Evolutionary conservation across 2,888 invertebrate genomes (phyloP).

Genomic region (Drosophila hamatofila): DNA sequence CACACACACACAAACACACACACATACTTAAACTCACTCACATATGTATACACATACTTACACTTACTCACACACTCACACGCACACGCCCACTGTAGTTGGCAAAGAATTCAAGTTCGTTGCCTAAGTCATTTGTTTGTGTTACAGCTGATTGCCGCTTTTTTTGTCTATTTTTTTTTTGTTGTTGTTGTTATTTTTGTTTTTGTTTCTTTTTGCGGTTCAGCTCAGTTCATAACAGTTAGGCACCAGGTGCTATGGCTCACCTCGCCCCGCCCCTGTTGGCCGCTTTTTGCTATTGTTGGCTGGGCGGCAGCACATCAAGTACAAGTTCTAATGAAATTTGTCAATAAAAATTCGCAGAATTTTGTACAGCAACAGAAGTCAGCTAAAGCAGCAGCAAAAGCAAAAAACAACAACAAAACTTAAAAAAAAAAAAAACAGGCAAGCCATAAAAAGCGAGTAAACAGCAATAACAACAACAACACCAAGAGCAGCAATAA

Average conservation of each 20-base stretch:
- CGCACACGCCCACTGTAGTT: slow-evolving; percentile 9
- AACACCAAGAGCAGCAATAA: slow-evolving; percentile 22
- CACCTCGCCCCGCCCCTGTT: background rate
- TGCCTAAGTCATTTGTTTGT: slow-evolving; percentile 76
- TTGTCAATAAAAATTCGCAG: slow-evolving; percentile 80
- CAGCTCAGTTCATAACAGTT: slow-evolving; percentile 74
- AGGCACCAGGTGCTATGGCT: slow-evolving; percentile 31
- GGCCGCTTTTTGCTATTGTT: background rate
- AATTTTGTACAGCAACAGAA: slow-evolving; percentile 57
- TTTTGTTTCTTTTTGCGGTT: slow-evolving; percentile 49
- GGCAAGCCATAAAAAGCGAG: slow-evolving; percentile 50
- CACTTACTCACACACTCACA: background rate
- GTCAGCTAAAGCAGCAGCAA: slow-evolving; percentile 28
- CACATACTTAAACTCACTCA: background rate
- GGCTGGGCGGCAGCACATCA: slow-evolving; percentile 27
- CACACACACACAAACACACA: background rate
- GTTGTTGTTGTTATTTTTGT: slow-evolving; percentile 30
- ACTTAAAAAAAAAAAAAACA: slow-evolving; percentile 3
- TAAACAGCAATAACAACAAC: slow-evolving; percentile 39
- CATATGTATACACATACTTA: slow-evolving; percentile 3
- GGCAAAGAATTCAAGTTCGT: slow-evolving; percentile 63
- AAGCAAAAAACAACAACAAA: slow-evolving; percentile 3
- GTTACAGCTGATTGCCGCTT: slow-evolving; percentile 52
- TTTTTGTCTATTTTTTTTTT: slow-evolving; percentile 38
- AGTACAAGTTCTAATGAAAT: slow-evolving; percentile 79